Percentiles rank a stretch among this genome's conserved stretches.
These are phyloP conservation scores for Drosophila pruinosa DNA, from an alignment of 1,140 invertebrate genomes.

Conservation along the genomic window DNA sequence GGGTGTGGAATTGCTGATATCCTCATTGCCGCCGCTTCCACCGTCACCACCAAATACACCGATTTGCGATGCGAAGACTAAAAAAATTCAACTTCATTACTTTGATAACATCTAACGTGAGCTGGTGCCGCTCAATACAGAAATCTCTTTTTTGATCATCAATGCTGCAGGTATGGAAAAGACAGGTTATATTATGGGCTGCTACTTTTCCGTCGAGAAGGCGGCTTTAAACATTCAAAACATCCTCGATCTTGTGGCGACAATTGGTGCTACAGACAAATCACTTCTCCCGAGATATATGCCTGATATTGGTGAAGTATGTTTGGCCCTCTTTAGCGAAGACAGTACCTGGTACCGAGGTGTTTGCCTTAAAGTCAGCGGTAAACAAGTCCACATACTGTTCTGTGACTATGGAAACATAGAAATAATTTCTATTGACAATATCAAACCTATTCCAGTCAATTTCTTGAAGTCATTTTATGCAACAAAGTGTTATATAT, in stretches of 20 bases:
- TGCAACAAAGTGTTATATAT: conserved; percentile 57
- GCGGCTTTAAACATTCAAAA: conserved; percentile 19
- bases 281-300: conserved; percentile 12
- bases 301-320: conserved; percentile 51
- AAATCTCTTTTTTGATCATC: conserved; percentile 11
- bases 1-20: background rate
- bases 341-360: conserved; percentile 59
- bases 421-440: conserved; percentile 23
- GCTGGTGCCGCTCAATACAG: conserved; percentile 10
- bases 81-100: conserved; percentile 21
- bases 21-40: conserved; percentile 14
- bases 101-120: conserved; percentile 22
- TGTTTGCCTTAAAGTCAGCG: conserved; percentile 27
- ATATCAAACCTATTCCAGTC: conserved; percentile 41
- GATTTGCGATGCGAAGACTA: background rate
- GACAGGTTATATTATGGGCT: conserved; percentile 39
- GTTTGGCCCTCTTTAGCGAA: conserved; percentile 31
- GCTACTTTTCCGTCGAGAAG: conserved; percentile 13
- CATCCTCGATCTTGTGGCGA: background rate
- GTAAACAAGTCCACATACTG: conserved; percentile 12
- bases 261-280: background rate
- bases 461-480: background rate
- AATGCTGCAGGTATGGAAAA: background rate
- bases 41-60: conserved; percentile 43
- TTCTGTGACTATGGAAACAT: conserved; percentile 57